These are phyloP conservation scores for Aethina tumida DNA, from an alignment of 1,140 invertebrate genomes.

Conservation along the genomic window DNA sequence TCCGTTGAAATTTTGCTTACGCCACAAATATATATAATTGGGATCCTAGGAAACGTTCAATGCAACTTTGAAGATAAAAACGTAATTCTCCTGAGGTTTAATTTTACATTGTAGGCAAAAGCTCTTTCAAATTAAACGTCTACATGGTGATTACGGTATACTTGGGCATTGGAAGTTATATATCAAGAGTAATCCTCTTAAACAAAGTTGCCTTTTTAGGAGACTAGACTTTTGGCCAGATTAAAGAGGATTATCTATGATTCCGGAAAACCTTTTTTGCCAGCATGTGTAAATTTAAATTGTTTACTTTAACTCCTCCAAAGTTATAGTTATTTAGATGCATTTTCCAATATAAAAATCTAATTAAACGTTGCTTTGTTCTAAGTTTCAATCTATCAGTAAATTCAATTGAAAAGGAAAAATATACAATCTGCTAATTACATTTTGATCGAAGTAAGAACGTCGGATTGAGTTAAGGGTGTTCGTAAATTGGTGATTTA, in stretches of 20 bases:
- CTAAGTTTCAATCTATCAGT: too few species aligned
- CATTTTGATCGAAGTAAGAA: too few species aligned
- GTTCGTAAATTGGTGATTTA: too few species aligned
- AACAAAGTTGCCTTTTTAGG: conserved; percentile 27
- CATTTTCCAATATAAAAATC: too few species aligned
- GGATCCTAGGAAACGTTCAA: not conserved
- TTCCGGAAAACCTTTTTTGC: conserved; percentile 16
- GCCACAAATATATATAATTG: not conserved
- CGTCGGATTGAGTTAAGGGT: too few species aligned
- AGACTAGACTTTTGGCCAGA: conserved; percentile 23
- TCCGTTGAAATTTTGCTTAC: too few species aligned
- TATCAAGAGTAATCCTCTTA: conserved; percentile 27
- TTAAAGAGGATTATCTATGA: conserved; percentile 23
- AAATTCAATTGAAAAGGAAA: too few species aligned
- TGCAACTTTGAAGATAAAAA: conserved; percentile 9
- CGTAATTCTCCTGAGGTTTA: conserved; percentile 7
- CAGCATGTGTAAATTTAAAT: conserved; percentile 19
- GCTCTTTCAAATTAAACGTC: conserved; percentile 20
- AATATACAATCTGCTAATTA: too few species aligned
- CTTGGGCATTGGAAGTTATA: conserved; percentile 23
- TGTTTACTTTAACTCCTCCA: conserved; percentile 12
- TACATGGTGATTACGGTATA: conserved; percentile 17
- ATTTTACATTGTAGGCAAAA: conserved; percentile 15
- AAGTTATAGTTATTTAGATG: conserved; percentile 6
- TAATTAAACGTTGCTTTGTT: too few species aligned